Evolutionary conservation across 2,113 vertebrate genomes (phyloP), one percentile per base, ranked within the genome.

Genomic region (Pardalotus punctatus): DNA sequence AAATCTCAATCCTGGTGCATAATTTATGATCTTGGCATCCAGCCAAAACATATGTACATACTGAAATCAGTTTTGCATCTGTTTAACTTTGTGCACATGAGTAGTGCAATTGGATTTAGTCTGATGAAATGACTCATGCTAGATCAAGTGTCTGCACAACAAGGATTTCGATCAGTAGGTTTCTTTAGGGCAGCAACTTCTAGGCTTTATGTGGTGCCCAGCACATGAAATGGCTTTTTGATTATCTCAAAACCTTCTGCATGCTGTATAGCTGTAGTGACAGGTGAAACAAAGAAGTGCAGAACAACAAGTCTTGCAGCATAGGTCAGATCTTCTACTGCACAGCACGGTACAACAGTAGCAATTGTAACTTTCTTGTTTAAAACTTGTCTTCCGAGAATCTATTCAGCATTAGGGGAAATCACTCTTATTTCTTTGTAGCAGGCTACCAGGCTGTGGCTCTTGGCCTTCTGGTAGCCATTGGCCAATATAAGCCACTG

Each of bases 51-150:
- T 86, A 90, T 95, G 86, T 96, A 93, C 86, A 58, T 73, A 48
- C 56, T 81, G 90, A 95, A 95, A 90, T 96, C 90, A 88, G 79
- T 95, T 96, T 95, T 95, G 86, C 95, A 94, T 96, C 94, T 95
- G 88, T 77, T 95, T 95, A 95, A 90, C 50, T 94, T 73, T 24
- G 66, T 88, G 80, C 91, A 93, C 91, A 72, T 85, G 94, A 90
- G 85, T 95, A 90, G 67, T 81, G 86, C 95, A 86, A 96, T 93
- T 86, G 42, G 69, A 93, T 94, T 94, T 95, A 77, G 51, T 81
- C 76, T 93, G 67, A 95, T 92, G 67, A 86, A 94, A 88, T 77
- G 76, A 81, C 72, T 92, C 80, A 88, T 73, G 72, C 0, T 2
- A 92, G 89, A 86, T 93, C 71, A 74, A 90, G 67, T 90, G 54